Conservation (phyloP, 1,140 invertebrate species). For the Charaxes varanes region DNA sequence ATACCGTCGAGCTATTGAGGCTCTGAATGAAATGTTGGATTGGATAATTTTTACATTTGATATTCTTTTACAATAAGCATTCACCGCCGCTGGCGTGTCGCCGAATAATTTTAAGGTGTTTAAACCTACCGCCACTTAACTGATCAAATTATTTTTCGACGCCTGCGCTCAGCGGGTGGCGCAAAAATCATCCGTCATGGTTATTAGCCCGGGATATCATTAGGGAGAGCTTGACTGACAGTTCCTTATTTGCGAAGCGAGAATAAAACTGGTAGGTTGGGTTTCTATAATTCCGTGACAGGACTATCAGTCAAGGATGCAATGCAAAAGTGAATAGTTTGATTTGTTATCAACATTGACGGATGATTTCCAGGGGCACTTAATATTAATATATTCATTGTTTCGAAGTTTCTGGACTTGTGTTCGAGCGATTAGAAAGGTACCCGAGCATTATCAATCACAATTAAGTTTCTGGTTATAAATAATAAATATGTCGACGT, state of each 20-base stretch:
- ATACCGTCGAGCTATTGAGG: no score
- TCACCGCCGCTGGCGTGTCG: no score
- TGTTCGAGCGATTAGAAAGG: constrained; percentile 6
- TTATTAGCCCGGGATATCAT: constrained; percentile 45
- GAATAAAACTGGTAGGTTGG: constrained; percentile 30
- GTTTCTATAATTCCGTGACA: constrained; percentile 20
- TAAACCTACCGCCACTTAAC: no score
- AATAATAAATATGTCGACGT: no score
- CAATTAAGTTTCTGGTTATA: constrained; percentile 3
- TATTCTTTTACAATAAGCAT: no score
- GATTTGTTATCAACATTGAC: constrained; percentile 24
- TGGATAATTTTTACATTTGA: no score
- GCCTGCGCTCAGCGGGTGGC: constrained; percentile 41
- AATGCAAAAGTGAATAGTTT: constrained; percentile 23
- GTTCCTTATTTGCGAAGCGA: constrained; percentile 35
- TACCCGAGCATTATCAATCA: constrained; percentile 4
- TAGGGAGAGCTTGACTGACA: constrained; percentile 27
- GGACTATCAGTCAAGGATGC: constrained; percentile 25
- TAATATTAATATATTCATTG: constrained; percentile 31
- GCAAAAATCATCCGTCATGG: constrained; percentile 44
- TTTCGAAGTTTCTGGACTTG: constrained; percentile 10
- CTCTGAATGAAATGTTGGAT: no score
- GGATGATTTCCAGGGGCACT: constrained; percentile 20
- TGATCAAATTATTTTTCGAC: constrained; percentile 5
- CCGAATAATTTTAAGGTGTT: no score